Percentiles rank a stretch among this genome's conserved stretches.
These are phyloP conservation scores for Spilarctia lutea DNA, from an alignment of 2,888 invertebrate species.

Conservation along the genomic window DNA sequence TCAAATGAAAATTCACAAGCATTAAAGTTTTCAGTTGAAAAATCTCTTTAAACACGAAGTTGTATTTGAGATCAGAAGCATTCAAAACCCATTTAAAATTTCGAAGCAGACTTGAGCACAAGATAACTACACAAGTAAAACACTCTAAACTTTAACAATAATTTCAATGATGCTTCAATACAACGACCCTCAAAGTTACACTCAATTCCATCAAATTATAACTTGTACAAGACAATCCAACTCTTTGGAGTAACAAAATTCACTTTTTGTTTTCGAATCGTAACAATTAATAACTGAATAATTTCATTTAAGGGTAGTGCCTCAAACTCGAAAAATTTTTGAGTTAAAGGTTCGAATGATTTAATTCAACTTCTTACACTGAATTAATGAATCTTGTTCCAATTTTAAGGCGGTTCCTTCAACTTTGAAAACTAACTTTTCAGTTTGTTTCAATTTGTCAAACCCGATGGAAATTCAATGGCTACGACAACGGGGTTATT, in stretches of 20 bases:
- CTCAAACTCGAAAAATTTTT: constrained; percentile 53
- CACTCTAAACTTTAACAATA: constrained; percentile 55
- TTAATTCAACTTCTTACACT: constrained; percentile 78
- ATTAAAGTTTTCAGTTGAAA: constrained; percentile 38
- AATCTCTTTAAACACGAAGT: constrained; percentile 35
- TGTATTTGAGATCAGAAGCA: constrained; percentile 43
- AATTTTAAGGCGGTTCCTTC: constrained; percentile 65
- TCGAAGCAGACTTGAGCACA: constrained; percentile 38
- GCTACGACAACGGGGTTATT: constrained; percentile 67
- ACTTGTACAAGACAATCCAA: constrained; percentile 54
- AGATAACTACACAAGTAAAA: constrained; percentile 54
- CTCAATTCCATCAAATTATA: constrained; percentile 56
- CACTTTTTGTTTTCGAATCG: constrained; percentile 58
- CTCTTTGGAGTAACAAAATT: constrained; percentile 53
- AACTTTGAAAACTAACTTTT: constrained; percentile 76
- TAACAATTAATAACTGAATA: constrained; percentile 66
- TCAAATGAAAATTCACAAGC: constrained; percentile 6
- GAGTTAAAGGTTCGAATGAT: constrained; percentile 72
- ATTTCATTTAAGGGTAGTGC: constrained; percentile 61
- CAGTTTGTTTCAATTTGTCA: constrained; percentile 82
- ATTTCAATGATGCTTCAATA: constrained; percentile 53
- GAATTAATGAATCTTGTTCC: constrained; percentile 78
- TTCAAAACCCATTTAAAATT: constrained; percentile 52
- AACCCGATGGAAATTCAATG: constrained; percentile 76
- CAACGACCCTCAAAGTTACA: constrained; percentile 42